Evolutionary conservation across 2,113 vertebrate species (phyloP), one percentile per base, ranked within the genome.

Genomic region (Chaenogobius annularis): DNA sequence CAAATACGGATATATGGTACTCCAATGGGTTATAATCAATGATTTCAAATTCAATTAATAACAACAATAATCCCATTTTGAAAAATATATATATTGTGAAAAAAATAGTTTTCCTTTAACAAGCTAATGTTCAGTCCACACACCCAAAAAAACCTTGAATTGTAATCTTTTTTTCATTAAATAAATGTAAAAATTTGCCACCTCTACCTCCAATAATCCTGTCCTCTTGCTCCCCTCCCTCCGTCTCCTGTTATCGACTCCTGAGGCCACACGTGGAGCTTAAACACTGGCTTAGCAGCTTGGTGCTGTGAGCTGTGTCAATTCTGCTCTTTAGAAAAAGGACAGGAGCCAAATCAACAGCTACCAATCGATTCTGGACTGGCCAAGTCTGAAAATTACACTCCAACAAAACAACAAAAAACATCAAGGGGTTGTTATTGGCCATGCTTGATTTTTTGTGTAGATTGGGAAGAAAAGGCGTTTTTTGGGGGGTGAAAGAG

Each of bases 291-390:
- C 83, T 84, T 59, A 83, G 85, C 83, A 87, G 85, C 78, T 77
- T 72, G 56, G 80, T 11, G 84, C 88, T 85, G 85, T 80, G 88
- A 87, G 87, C 84, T 50, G 86, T 81, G 88, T 91, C 90, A 87
- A 91, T 91, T 87, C 78, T 90, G 90, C 90, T 92, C 91, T 92
- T 91, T 90, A 87, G 83, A 91, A 31, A 90, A 91, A 83, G 81
- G 78, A 90, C 85, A 89, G 37, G 89, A 87, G 88, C 88, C 85
- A 87, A 91, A 92, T 91, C 90, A 91, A 87, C 84, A 48, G 47
- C 3, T 50, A 7, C 11, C 66, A 81, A 93, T 93, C 86, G 92
- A 93, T 83, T 11, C 87, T 66, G 66, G 79, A 83, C 86, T 79
- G 79, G 22, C 84, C 80, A 75, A 73, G 75, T 85, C 85, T 73